These are phyloP conservation scores for Paramormyrops kingsleyae DNA, from an alignment of 2,113 vertebrate genomes.

Conservation along the genomic window DNA sequence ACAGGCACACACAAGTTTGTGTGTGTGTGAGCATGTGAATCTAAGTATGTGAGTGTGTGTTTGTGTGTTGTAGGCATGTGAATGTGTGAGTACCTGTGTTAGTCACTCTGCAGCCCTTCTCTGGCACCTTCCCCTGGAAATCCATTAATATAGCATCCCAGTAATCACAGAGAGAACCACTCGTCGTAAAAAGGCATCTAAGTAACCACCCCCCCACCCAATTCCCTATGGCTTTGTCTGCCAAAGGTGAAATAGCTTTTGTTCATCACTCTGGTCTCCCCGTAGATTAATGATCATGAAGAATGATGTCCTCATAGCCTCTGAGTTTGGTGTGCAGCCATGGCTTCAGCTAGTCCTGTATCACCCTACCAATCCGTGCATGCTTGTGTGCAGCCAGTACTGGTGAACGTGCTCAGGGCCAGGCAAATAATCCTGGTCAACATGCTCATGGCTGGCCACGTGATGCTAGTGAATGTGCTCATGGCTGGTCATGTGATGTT, in stretches of 20 bases:
- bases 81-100: neutral
- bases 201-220: neutral
- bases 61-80: neutral
- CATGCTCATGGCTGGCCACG: too few species aligned
- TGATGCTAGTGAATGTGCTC: neutral
- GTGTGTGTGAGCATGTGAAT: neutral
- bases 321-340: neutral
- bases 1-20: neutral
- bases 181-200: neutral
- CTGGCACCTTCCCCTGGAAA: neutral
- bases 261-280: neutral
- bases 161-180: neutral
- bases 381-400: neutral
- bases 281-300: neutral
- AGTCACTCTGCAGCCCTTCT: neutral
- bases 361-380: neutral
- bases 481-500: neutral
- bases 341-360: neutral
- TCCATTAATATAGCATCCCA: neutral
- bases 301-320: neutral
- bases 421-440: neutral
- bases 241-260: neutral
- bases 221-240: neutral
- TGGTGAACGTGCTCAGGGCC: neutral
- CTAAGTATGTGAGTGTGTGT: neutral